Evolutionary conservation across 2,888 invertebrate species (phyloP).

Genomic region (Oligia latruncula): DNA sequence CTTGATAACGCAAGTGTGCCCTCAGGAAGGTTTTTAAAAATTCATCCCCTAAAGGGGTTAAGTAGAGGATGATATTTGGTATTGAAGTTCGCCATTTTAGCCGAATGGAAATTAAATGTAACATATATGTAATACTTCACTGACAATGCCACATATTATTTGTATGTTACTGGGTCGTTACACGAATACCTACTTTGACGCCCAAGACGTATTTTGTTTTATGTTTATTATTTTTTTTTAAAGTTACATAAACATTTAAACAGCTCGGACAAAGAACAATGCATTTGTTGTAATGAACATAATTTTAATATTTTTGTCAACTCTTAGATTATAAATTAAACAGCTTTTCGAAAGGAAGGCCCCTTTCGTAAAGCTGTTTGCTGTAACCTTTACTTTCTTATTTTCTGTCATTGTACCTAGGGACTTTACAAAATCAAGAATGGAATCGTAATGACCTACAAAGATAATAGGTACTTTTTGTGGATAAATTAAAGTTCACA

Average conservation of each 20-base stretch:
- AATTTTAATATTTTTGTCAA: not conserved
- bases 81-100: not conserved
- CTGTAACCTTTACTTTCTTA: not conserved
- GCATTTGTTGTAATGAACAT: not conserved
- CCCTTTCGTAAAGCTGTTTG: too few relatives aligned
- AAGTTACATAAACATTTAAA: not conserved
- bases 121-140: too few relatives aligned
- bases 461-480: slow-evolving; percentile 25
- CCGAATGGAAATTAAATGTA: too few relatives aligned
- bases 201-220: too few relatives aligned
- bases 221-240: not conserved
- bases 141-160: too few relatives aligned
- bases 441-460: not conserved
- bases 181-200: too few relatives aligned
- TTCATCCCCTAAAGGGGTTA: not conserved
- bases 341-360: not conserved
- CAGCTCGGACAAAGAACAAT: not conserved
- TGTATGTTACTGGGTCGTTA: too few relatives aligned
- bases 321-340: not conserved
- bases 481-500: not conserved
- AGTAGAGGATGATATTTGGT: not conserved
- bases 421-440: slow-evolving; percentile 11
- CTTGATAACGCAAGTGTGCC: too few relatives aligned
- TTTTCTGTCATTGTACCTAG: not conserved
- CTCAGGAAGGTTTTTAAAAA: too few relatives aligned